These are phyloP conservation scores for Myiopsitta monachus DNA, from an alignment of 2,113 vertebrate species.

Conservation along the genomic window DNA sequence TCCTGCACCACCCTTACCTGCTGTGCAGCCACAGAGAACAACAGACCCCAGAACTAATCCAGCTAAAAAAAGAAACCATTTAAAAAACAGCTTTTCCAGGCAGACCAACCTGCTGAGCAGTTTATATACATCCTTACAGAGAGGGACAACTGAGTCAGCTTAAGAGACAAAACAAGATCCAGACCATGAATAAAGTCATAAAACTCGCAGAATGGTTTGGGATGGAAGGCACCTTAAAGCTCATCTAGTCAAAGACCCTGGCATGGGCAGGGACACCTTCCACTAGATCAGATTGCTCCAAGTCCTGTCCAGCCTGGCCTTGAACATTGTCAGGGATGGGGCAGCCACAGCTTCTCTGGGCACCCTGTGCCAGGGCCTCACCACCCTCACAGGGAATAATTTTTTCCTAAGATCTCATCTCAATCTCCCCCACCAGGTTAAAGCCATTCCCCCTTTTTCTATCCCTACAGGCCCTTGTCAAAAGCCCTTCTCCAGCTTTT, in stretches of 20 bases:
- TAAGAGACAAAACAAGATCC: background rate
- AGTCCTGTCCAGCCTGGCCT: accelerated
- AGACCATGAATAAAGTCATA: accelerated
- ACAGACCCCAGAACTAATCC: background rate
- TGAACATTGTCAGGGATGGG: background rate
- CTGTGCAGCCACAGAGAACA: background rate
- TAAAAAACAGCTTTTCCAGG: background rate
- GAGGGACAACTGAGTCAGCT: background rate
- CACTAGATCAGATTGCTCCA: background rate
- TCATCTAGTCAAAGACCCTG: background rate
- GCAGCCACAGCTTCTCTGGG: background rate
- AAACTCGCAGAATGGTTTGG: background rate
- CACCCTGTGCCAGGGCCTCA: background rate
- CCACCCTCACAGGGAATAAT: accelerated
- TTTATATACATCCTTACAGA: background rate
- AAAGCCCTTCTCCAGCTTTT: background rate
- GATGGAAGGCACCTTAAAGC: background rate
- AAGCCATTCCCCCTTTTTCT: background rate
- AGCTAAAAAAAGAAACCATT: accelerated
- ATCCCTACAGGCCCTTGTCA: background rate
- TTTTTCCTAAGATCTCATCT: background rate
- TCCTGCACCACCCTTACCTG: background rate
- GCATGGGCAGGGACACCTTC: background rate
- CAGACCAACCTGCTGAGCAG: background rate
- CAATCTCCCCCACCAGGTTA: accelerated